phyloP scores from a whole-genome alignment of 2,113 vertebrate species.

The Macheiramphus alcinus region DNA sequence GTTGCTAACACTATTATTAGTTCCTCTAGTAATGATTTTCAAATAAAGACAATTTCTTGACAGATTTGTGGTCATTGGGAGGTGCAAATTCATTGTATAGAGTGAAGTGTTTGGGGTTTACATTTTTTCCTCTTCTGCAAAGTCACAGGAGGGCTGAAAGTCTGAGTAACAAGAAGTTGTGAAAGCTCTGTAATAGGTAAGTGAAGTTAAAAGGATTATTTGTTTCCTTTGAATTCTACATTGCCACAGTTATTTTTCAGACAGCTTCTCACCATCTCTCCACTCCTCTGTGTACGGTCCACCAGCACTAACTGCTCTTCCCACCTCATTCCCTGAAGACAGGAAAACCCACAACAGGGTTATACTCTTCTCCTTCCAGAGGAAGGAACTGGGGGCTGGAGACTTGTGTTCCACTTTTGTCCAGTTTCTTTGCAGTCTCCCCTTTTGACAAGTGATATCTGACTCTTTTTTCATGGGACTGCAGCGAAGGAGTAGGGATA shows the following conservation, averaged over 20 bases:
- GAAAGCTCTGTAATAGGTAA: neutral
- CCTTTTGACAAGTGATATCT: neutral
- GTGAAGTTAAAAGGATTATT: neutral
- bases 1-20: neutral
- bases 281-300: neutral
- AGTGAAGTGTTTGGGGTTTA: neutral
- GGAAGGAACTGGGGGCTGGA: neutral
- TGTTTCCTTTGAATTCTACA: neutral
- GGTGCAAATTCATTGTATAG: neutral
- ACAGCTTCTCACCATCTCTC: neutral
- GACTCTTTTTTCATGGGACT: neutral
- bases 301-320: neutral
- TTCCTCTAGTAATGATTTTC: neutral
- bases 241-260: neutral
- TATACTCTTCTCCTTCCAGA: neutral
- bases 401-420: neutral
- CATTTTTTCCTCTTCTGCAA: neutral
- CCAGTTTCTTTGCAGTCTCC: neutral
- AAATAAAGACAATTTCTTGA: neutral
- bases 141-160: neutral
- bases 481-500: neutral
- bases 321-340: neutral
- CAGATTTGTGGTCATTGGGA: neutral
- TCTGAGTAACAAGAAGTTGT: neutral
- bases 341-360: neutral